Conservation (phyloP, 2,797 vertebrate species). For the Salmo trutta region DNA sequence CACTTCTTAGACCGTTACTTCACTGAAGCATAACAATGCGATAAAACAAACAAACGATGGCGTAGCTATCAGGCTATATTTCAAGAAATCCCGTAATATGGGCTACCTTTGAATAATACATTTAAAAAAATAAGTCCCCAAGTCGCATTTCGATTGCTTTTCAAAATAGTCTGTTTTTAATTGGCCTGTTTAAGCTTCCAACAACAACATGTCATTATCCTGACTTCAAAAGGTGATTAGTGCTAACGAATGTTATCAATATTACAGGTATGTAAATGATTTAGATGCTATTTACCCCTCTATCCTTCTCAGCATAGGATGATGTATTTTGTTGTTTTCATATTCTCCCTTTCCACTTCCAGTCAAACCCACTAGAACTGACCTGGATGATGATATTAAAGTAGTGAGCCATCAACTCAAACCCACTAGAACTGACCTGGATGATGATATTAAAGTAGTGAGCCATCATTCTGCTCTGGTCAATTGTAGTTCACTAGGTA, state of each 20-base stretch:
- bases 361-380: background rate
- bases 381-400: background rate
- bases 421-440: background rate
- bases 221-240: constrained; percentile 32
- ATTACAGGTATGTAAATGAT: constrained; percentile 50
- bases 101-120: background rate
- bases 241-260: constrained; percentile 59
- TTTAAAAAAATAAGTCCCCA: constrained; percentile 4
- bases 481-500: no score
- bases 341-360: background rate
- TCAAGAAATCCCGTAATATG: no score
- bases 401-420: background rate
- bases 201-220: constrained; percentile 36
- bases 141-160: constrained; percentile 29
- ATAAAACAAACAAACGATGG: no score
- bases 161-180: constrained; percentile 42
- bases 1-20: background rate
- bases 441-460: background rate
- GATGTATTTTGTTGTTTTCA: constrained; percentile 27
- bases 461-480: background rate
- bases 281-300: constrained; percentile 40
- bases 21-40: background rate
- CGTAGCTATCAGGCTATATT: no score
- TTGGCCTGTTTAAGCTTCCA: constrained; percentile 45
- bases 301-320: constrained; percentile 16